Evolutionary conservation across 2,797 vertebrate genomes (phyloP), one percentile per base, ranked within the genome.

Genomic region (Phoxinus dragarum): DNA sequence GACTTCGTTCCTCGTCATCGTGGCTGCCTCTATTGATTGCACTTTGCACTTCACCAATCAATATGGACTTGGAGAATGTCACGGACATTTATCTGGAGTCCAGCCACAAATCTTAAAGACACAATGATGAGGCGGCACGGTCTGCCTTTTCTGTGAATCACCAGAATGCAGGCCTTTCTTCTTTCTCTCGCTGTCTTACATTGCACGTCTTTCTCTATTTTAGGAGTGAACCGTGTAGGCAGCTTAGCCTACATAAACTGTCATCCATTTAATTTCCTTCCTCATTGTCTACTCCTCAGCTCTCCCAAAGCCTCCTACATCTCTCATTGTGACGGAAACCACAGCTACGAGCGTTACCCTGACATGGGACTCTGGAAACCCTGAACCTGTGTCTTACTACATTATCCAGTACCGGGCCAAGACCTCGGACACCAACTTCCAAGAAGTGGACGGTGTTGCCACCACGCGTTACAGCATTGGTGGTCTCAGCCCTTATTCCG

Each of bases 271-370:
- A 1, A 71, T 69, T 76, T 78, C 10, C 6, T 72, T 78, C 31
- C 11, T 82, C 52, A 72, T 83, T 79, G 19, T 76, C 64, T 81
- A 23, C 80, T 59, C 64, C 23, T 31, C 95, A 99, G 98, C 97
- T 66, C 93, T 98, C 89, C 98, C 98, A 31, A 98, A 97, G 90
- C 96, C 96, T 84, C 98, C 98, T 4, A 90, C 94, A 27, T 96
- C 97, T 87, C 95, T 97, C 76, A 93, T 93, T 74, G 97, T 98
- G 90, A 98, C 97, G 27, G 98, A 99, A 93, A 98, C 98, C 1
- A 99, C 98, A 3, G 98, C 98, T 67, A 99, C 98, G 82, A 99
- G 98, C 4, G 97, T 99, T 90, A 99, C 98, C 77, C 93, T 99
- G 84, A 98, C 97, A 36, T 99, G 98, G 98, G 97, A 98, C 93